Conservation (phyloP, 2,888 invertebrate species). For the Willowsia nigromaculata region DNA sequence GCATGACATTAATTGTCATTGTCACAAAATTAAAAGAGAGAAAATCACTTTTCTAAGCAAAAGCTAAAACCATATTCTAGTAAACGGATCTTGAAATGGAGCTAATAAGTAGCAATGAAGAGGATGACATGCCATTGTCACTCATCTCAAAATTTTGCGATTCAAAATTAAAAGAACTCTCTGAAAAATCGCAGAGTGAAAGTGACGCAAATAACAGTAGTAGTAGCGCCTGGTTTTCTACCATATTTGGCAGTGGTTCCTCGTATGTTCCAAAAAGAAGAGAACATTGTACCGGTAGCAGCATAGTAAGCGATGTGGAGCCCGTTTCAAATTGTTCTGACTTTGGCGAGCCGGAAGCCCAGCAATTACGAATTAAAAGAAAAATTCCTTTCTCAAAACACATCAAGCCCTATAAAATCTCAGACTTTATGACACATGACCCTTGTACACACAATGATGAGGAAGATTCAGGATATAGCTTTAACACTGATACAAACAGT, state of each 20-base stretch:
- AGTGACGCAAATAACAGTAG: neutral
- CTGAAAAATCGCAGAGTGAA: conserved; percentile 1
- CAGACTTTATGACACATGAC: neutral
- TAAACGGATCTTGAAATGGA: neutral
- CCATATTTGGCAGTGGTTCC: neutral
- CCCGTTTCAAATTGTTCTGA: conserved; percentile 7
- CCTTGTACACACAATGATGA: neutral
- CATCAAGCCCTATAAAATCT: conserved; percentile 34
- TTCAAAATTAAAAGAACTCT: conserved; percentile 17
- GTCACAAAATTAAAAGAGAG: too few relatives aligned
- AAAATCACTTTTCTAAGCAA: neutral
- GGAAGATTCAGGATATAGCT: neutral
- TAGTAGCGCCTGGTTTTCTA: neutral
- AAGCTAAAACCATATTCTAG: neutral
- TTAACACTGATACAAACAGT: neutral
- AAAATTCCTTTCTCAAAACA: conserved; percentile 36
- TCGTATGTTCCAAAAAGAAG: conserved; percentile 26
- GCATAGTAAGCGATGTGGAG: neutral
- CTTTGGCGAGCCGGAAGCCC: conserved; percentile 30
- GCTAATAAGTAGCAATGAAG: neutral
- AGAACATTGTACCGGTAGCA: conserved; percentile 12
- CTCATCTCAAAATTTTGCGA: conserved; percentile 64
- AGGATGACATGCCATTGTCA: conserved; percentile 36
- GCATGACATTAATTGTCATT: too few relatives aligned
- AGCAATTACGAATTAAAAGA: neutral